Evolutionary conservation across 2,888 invertebrate genomes (phyloP), one percentile per base, ranked within the genome.

Genomic region (Lycia hirtaria): DNA sequence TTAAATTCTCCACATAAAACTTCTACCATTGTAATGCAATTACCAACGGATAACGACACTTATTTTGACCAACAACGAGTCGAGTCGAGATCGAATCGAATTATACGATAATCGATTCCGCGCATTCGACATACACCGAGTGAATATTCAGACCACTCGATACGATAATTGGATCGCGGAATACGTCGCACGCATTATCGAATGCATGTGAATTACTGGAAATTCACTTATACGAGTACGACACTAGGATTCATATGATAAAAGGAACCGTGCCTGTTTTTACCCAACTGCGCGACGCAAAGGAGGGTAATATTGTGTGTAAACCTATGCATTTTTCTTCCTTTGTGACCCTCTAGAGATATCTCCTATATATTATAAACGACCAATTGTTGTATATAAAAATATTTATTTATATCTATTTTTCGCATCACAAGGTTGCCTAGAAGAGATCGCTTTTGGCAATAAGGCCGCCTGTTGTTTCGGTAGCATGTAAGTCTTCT

Each of bases 81-180:
- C 44, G 50, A 40, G 53, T 37, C 51, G 41, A 38, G 48, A 14
- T 47, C 50, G 53, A 60, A 56, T 62, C 62, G 56, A 60, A 58
- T 66, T 76, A 78, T 75, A 70, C 71, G 69, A 78, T 83, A 83
- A 84, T 84, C 81, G 80, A 81, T 76, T 85, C 75, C 69, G 80
- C 74, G 44, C 33, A 76, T 81, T 78, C 79, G 71, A 80, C 79
- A 78, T 79, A 77, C 78, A 72, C 64, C 74, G 75, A 78, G 74
- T 82, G 83, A 85, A 87, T 87, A 86, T 87, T 87, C 85, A 85
- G 81, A 76, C 76, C 77, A 78, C 81, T 85, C 80, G 76, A 78
- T 68, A 75, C 74, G 71, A 79, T 86, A 87, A 88, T 87, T 87
- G 84, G 81, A 83, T 74, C 75, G 75, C 73, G 77, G 81, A 74